Evolutionary conservation across 2,113 vertebrate species (phyloP).

Genomic region (Amazona guildingii): DNA sequence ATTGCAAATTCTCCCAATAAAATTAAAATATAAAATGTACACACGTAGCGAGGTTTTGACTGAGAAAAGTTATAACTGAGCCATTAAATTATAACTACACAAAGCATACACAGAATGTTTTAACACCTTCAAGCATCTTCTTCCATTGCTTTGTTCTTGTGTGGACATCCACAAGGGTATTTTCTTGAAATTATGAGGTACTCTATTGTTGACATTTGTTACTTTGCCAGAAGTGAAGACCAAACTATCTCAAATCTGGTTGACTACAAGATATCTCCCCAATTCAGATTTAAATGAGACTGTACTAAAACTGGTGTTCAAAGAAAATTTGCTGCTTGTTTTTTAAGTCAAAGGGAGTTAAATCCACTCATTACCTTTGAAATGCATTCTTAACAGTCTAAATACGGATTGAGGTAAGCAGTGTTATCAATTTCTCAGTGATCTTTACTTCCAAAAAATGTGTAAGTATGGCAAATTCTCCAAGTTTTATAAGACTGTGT

Average conservation of each 20-base stretch:
- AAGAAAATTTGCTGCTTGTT: neutral
- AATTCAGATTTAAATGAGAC: neutral
- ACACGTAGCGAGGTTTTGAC: neutral
- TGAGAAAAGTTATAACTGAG: neutral
- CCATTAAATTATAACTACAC: neutral
- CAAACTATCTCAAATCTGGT: neutral
- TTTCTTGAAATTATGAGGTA: slow-evolving; percentile 32
- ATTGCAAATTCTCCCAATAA: neutral
- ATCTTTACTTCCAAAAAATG: neutral
- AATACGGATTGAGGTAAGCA: neutral
- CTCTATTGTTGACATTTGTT: neutral
- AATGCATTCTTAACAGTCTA: neutral
- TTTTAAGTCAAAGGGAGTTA: neutral
- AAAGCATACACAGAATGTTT: neutral
- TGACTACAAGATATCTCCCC: neutral
- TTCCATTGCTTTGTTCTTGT: neutral
- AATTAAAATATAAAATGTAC: neutral
- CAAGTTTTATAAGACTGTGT: neutral
- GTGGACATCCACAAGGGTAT: neutral
- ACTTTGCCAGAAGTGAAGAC: neutral
- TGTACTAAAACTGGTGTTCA: neutral
- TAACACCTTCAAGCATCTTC: neutral
- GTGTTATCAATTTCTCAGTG: neutral
- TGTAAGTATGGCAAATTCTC: neutral
- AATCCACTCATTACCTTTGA: neutral